These are phyloP conservation scores for Drosophila robusta DNA, from an alignment of 2,888 invertebrate genomes.

Conservation along the genomic window DNA sequence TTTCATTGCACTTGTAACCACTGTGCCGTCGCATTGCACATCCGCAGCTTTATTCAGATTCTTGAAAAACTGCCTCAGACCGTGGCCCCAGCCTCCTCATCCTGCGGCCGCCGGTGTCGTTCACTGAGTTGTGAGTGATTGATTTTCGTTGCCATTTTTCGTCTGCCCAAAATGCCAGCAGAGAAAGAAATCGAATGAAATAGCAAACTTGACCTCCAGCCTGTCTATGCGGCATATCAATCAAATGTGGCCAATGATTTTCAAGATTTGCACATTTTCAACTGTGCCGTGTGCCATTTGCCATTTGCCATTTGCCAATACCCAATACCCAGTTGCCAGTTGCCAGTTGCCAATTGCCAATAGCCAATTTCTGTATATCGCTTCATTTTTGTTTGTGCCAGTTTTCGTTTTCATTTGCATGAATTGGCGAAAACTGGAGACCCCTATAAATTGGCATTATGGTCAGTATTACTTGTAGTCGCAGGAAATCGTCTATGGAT, in stretches of 20 bases:
- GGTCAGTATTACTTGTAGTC: constrained; percentile 35
- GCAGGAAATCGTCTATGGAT: constrained; percentile 55
- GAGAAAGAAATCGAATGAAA: constrained; percentile 18
- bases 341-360: constrained; percentile 2
- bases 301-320: constrained; percentile 45
- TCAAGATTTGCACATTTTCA: constrained; percentile 36
- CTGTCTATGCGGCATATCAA: constrained; percentile 74
- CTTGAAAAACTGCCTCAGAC: constrained; percentile 1
- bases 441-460: constrained; percentile 45
- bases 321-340: constrained; percentile 21
- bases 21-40: constrained; percentile 31
- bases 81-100: constrained; percentile 11
- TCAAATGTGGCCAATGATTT: constrained; percentile 69
- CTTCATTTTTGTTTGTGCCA: constrained; percentile 42
- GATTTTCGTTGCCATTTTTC: constrained; percentile 54
- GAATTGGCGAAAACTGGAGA: constrained; percentile 60
- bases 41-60: constrained; percentile 11
- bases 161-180: constrained; percentile 29
- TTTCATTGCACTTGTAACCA: constrained; percentile 7
- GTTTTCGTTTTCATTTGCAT: constrained; percentile 79
- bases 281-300: constrained; percentile 28
- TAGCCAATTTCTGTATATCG: neutral
- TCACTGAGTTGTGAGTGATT: constrained; percentile 69
- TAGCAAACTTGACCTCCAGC: constrained; percentile 70
- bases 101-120: constrained; percentile 20